Evolutionary conservation across 2,797 vertebrate genomes (phyloP), one percentile per base, ranked within the genome.

Genomic region (Champsocephalus gunnari): DNA sequence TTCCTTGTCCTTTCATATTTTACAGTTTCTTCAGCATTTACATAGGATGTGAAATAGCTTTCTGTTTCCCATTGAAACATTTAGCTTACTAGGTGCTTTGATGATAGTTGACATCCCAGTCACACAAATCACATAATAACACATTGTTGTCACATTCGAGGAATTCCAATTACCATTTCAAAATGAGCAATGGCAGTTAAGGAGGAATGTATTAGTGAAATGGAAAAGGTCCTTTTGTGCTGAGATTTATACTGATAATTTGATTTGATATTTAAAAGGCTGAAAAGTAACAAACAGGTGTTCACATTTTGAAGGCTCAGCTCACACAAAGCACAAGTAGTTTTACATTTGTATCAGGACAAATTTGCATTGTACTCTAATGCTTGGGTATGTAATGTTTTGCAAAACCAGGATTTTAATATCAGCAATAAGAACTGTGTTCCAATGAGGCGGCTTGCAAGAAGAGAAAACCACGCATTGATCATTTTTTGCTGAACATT

Each of bases 381-480:
- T 32, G 17, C 16, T 49, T 50, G 12, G 28, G 9, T 45, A 19
- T 28, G 28, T 64, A 62, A 62, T 80, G 28, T 57, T 58, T 80
- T 71, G 44, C 28, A 68, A 67, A 71, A 62, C 14, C 43, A 54
- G 45, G 10, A 43, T 41, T 28, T 28, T 28, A 28, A 28, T 56
- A 9, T 3, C 43, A 5, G 45, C 45, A 12, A 55, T 13, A 61
- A 62, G 68, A 56, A 11, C 24, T 19, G n/a, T 13, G 53, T 19
- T 64, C 34, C 7, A 66, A 28, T 10, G 51, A 45, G 56, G 14
- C 50, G 32, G 62, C 48, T 24, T 59, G 53, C 48, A 53, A 49
- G 13, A 62, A 51, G 14, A 1, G 8, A 32, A 55, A 60, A 61
- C 3, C 41, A 38, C 11, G 16, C 3, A 44, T 3, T 45, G 12